Conservation (phyloP, 1,140 invertebrate species). For the Aplysia californica region DNA sequence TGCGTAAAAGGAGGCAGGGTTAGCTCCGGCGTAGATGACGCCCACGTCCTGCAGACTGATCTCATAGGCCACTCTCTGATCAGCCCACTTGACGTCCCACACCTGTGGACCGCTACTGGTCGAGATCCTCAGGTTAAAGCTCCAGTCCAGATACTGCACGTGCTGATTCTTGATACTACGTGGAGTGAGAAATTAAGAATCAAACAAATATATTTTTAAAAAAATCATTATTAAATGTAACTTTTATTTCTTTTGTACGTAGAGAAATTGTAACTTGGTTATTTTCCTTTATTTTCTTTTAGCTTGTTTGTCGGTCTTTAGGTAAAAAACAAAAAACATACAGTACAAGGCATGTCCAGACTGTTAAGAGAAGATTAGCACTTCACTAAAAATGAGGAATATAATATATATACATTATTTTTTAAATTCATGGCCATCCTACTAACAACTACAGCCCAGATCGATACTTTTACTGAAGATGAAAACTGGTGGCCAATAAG, state of each 20-base stretch:
- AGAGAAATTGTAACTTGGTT: background rate
- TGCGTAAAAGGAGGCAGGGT: conserved; percentile 35
- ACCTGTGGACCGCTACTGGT: conserved; percentile 35
- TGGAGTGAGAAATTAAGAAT: background rate
- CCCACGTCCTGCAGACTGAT: conserved; percentile 46
- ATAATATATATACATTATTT: no score
- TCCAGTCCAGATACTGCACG: conserved; percentile 39
- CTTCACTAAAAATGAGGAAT: no score
- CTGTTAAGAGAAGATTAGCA: no score
- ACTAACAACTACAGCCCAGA: no score
- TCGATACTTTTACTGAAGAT: no score
- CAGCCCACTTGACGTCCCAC: conserved; percentile 38
- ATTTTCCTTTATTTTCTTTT: background rate
- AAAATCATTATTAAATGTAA: no score
- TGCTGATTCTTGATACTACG: conserved; percentile 21
- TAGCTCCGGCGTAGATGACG: conserved; percentile 41
- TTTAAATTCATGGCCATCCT: no score
- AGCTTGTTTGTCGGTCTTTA: background rate
- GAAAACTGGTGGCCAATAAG: no score
- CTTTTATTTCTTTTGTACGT: background rate
- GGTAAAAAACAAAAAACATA: background rate
- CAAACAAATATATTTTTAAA: background rate
- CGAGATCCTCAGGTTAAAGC: conserved; percentile 40
- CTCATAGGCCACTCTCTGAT: conserved; percentile 45
- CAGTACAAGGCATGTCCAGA: background rate